Base-by-base conservation (phyloP, 1,140 invertebrate species). In the Zeugodacus cucurbitae region DNA sequence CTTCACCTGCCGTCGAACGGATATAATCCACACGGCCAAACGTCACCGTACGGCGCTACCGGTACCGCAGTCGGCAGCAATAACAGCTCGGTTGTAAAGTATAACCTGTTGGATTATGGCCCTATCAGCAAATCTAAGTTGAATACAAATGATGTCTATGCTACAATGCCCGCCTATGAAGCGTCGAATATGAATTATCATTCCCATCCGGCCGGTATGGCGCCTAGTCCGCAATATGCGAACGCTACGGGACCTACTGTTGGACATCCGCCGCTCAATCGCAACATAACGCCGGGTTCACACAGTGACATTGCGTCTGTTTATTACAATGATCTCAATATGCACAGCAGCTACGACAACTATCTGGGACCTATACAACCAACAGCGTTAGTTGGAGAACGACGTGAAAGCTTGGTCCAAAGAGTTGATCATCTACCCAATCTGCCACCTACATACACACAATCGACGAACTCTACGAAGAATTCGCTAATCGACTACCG, bases 41-140 rank as follows among this genome's bases (percentile, higher is more conserved):
- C 85, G 22, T 3, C 58, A 2, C 58, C 48, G 29, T 58, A 87
- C 17, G 22, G 32, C 57, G 17, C 32, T 6, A 54, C 3, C 7
- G 34, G 57, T 22, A 26, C 26, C 14, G 58, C 14, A 26, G 37
- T 2, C 4, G 14, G 37, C 14, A 41, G 57, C 44, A 74, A 48
- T 41, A 78, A 48, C 48, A 78, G 10, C 48, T 8, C 59, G 10
- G 44, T n/a, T 22, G 7, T 34, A 11, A 82, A 82, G 22, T 82
- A 82, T 82, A 26, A 41, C 37, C 4, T 82, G 41, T 41, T 82
- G 14, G 74, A 82, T 26, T 82, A 82, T 82, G 74, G 74, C 1
- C 74, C 44, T 54, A 41, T 82, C 59, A 92, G 90, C 87, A 87
- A 87, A 29, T 37, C n/a, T 20, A 86, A 86, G 29, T 7, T n/a